Base-by-base conservation (phyloP, 1,140 invertebrate genomes). In the Eriocheir sinensis region DNA sequence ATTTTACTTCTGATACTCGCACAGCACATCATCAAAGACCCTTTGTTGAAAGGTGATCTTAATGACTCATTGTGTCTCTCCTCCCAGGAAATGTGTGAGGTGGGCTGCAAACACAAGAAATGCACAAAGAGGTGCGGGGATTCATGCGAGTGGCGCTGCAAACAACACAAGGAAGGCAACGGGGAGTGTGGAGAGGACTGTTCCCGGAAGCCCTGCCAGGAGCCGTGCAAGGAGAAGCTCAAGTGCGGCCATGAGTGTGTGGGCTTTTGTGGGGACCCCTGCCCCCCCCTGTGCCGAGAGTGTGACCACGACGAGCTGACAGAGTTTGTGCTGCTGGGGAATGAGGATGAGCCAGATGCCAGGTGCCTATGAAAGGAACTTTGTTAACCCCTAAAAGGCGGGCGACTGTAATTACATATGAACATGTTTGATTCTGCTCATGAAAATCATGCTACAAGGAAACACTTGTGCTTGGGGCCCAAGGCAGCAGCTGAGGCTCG, bases 221-320 rank as follows among this genome's bases (percentile, higher is more conserved):
- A 97, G 95, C 97, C 97, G 1, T 98, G 98, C 94, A 6, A 89
- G 1, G 96, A 96, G 92, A 94, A 44, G 41, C 96, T 97, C 41
- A 93, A 96, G n/a, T 98, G 98, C 96, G 96, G 97, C 0, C 98
- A 98, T 96, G 92, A 95, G 3, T 98, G 98, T 96, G 97, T 97
- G 96, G 98, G 98, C 38, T 97, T 98, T 89, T 98, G 98, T 96
- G 98, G 98, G 21, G 98, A 98, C 97, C 96, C 97, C 97, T 96
- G 97, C 96, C 97, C 96, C 96, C 95, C 93, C 3, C 96, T 96
- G n/a, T 97, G 97, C 96, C 95, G 96, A 27, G 93, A 96, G 15
- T 97, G 97, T 94, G 94, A 97, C 95, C 96, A 96, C 36, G 97
- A 97, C 96, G 97, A 95, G 97, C 96, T 98, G 0, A 96, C 96